phyloP scores from a whole-genome alignment of 2,888 invertebrate genomes.

The Cosmorhoe ocellata region DNA sequence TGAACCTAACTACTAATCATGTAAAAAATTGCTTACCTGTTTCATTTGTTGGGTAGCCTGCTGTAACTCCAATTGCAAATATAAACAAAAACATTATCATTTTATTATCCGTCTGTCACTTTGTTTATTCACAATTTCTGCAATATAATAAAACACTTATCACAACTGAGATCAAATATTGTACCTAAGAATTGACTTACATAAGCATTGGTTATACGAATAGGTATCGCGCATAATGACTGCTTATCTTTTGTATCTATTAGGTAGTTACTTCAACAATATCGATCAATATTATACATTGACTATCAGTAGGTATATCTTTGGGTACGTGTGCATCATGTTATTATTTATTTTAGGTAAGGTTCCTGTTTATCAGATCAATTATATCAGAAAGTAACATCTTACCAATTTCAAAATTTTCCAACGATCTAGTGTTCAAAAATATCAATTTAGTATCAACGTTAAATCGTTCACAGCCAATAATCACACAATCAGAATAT shows the following conservation, averaged over 20 bases:
- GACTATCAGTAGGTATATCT: neutral
- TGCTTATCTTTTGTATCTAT: neutral
- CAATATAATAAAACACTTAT: neutral
- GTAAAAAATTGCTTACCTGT: slow-evolving; percentile 19
- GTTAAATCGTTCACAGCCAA: no score
- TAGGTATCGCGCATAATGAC: neutral
- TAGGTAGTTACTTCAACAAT: neutral
- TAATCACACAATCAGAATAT: no score
- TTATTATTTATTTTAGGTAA: neutral
- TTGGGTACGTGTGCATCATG: neutral
- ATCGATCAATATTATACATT: neutral
- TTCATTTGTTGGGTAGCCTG: slow-evolving; percentile 18
- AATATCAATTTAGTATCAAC: no score
- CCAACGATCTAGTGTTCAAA: no score
- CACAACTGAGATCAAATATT: neutral
- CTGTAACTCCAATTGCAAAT: slow-evolving; percentile 13
- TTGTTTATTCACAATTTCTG: slow-evolving; percentile 2
- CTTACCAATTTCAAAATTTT: no score
- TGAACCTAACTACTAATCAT: no score
- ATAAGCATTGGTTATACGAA: neutral
- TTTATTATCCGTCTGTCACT: neutral
- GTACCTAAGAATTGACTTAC: neutral
- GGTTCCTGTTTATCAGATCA: neutral
- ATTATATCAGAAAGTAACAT: no score
- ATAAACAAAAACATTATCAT: slow-evolving; percentile 17